phyloP scores from a whole-genome alignment of 1,140 invertebrate genomes.

The Lepidurus couesii region DNA sequence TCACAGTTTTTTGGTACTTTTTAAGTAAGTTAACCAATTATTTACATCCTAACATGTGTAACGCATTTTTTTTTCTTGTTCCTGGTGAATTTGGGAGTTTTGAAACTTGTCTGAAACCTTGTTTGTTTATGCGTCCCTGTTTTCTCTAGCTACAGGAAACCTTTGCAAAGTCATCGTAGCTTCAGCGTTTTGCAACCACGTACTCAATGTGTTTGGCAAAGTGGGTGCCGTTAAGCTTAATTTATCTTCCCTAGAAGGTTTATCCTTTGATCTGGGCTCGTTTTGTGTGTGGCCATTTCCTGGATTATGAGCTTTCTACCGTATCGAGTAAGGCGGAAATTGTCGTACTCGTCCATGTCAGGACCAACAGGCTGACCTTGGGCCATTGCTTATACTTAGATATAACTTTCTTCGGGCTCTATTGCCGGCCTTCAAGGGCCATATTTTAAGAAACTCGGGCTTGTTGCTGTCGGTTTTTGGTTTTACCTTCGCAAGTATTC shows the following conservation, averaged over 20 bases:
- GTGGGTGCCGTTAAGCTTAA: neutral
- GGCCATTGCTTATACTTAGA: neutral
- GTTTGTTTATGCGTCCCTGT: constrained; percentile 10
- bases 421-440: no score
- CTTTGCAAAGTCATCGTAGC: neutral
- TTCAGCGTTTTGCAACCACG: neutral
- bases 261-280: no score
- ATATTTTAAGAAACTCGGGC: no score
- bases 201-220: neutral
- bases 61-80: neutral
- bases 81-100: neutral
- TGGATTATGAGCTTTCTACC: neutral
- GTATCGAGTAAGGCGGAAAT: neutral
- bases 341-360: neutral
- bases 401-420: neutral
- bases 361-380: constrained; percentile 17
- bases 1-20: neutral
- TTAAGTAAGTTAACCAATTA: neutral
- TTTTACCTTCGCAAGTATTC: no score
- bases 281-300: neutral
- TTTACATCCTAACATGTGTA: neutral
- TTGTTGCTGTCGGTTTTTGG: no score
- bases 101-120: neutral
- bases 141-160: neutral
- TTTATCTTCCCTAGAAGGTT: neutral